Conservation (phyloP, 2,797 vertebrate species). For the Danio albolineatus region DNA sequence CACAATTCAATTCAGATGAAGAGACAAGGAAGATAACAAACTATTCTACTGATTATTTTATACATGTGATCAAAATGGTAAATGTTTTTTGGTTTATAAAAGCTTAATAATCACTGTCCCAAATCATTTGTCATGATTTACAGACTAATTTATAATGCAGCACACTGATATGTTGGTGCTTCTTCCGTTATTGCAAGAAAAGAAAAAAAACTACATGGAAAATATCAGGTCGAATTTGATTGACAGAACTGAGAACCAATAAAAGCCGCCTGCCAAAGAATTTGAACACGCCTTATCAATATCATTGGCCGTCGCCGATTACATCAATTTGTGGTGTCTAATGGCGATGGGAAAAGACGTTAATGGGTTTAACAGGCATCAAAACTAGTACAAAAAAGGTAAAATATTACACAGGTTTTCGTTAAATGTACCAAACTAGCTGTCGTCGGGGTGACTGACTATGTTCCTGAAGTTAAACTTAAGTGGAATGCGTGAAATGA, state of each 20-base stretch:
- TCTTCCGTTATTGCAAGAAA: too few species aligned
- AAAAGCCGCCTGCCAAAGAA: background rate
- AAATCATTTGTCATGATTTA: too few species aligned
- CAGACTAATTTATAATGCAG: too few species aligned
- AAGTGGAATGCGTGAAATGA: background rate
- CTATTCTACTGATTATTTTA: too few species aligned
- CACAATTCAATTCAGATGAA: too few species aligned
- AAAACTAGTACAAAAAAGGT: background rate
- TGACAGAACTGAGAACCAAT: conserved; percentile 6
- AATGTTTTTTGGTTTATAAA: too few species aligned
- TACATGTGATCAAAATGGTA: too few species aligned
- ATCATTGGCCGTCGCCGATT: conserved; percentile 7
- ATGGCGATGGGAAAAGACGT: conserved; percentile 4
- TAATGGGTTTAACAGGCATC: background rate
- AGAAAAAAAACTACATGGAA: background rate
- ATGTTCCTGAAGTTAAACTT: background rate
- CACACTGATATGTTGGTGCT: too few species aligned
- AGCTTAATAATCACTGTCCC: too few species aligned
- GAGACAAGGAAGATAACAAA: too few species aligned
- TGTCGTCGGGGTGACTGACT: background rate
- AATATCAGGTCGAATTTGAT: background rate
- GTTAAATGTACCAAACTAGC: background rate
- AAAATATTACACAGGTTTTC: background rate
- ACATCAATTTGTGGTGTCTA: background rate
- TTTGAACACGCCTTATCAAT: background rate